These are phyloP conservation scores for Oreochromis grahami DNA, from an alignment of 2,797 vertebrate genomes.

Conservation along the genomic window DNA sequence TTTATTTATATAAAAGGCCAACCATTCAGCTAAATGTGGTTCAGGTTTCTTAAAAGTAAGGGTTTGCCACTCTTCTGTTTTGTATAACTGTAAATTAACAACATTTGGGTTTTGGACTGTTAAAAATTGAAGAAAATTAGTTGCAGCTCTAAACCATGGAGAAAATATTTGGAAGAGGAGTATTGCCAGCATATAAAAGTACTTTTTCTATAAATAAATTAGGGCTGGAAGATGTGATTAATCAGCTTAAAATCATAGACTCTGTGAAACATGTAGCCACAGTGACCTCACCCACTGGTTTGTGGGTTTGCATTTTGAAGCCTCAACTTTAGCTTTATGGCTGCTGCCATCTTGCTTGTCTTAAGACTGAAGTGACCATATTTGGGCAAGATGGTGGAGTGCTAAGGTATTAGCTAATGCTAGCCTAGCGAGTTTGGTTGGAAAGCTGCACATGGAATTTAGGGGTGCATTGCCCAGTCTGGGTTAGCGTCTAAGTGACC, in stretches of 20 bases:
- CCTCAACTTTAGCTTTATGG: background rate
- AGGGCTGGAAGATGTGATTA: background rate
- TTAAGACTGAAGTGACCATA: background rate
- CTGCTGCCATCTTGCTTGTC: background rate
- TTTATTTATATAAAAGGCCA: background rate
- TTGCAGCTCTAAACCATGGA: background rate
- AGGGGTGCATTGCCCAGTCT: background rate
- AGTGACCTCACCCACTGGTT: background rate
- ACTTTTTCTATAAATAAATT: background rate
- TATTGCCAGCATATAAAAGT: background rate
- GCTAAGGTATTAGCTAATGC: background rate
- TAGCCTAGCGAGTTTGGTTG: background rate
- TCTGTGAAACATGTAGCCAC: background rate
- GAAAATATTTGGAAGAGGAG: background rate
- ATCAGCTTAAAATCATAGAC: background rate
- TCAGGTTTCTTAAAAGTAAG: background rate
- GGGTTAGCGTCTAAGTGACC: background rate
- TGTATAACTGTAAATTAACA: background rate
- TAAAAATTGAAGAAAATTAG: background rate
- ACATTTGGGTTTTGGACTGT: background rate
- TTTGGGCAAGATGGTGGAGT: background rate
- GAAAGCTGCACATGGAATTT: background rate
- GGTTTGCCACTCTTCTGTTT: background rate
- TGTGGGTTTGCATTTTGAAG: background rate
- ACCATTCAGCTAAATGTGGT: background rate